These are phyloP conservation scores for Ptiloglossa arizonensis DNA, from an alignment of 1,140 invertebrate species.

Conservation along the genomic window DNA sequence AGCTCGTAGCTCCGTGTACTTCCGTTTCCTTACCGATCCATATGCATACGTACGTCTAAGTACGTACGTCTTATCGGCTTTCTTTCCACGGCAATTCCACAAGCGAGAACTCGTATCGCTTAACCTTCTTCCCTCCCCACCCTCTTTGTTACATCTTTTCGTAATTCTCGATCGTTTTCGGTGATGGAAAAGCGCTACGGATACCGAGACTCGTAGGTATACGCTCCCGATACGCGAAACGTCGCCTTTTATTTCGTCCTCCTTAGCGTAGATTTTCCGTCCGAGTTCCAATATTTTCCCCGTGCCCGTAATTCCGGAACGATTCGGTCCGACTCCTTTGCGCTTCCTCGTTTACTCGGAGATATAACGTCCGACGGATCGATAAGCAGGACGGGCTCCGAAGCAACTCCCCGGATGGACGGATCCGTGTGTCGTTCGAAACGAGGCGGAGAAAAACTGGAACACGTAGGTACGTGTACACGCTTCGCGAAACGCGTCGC, in stretches of 20 bases:
- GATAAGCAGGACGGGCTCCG: neutral
- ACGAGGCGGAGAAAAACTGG: neutral
- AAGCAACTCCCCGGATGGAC: neutral
- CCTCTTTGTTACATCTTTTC: conserved; percentile 19
- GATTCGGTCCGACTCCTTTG: neutral
- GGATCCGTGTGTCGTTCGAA: neutral
- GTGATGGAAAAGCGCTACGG: neutral
- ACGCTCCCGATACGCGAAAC: neutral
- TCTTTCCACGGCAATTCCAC: conserved; percentile 45
- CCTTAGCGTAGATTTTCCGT: neutral
- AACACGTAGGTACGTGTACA: no score
- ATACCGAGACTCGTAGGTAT: neutral
- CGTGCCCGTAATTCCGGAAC: neutral
- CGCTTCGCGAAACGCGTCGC: neutral
- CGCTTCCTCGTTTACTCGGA: neutral
- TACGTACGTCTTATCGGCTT: conserved; percentile 66
- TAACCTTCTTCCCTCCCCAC: no score
- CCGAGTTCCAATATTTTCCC: neutral
- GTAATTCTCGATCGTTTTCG: conserved; percentile 19
- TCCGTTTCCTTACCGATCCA: conserved; percentile 51
- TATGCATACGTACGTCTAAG: neutral
- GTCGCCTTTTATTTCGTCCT: neutral
- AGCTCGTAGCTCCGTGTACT: conserved; percentile 61
- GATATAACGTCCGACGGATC: neutral
- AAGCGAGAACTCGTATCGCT: conserved; percentile 54